Base-by-base conservation (phyloP, 2,113 vertebrate genomes). In the Gallinago undulata region DNA sequence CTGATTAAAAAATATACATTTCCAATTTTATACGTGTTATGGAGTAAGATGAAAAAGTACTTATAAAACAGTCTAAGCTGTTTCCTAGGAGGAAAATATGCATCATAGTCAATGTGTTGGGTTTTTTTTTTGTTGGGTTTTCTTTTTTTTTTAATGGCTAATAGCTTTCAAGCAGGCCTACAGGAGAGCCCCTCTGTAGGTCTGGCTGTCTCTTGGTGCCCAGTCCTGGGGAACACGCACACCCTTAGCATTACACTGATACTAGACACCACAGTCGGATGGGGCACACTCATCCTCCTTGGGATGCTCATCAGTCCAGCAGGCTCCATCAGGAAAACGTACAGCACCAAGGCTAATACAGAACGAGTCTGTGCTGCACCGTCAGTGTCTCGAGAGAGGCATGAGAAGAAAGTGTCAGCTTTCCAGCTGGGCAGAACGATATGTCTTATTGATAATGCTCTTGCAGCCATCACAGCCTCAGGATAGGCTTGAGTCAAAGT, bases 191-290 rank as follows among this genome's bases (percentile, higher is more conserved):
- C 57, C 7, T 19, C 10, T 6, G 33, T 19, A 39, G 17, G 57
- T 66, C 25, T 48, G 48, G 28, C 72, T n/a, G 33, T 15, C 25
- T 35, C 7, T 33, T 39, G 19, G 13, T 35, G 63, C 11, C 21
- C 23, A 33, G 37, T 3, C 33, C 27, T 21, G 18, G 45, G 23
- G 13, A 57, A 10, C 23, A 39, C 3, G 0, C 16, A 1, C 2
- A 1, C 14, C 3, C 6, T 31, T 5, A 12, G 19, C 15, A 7
- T 23, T 31, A 37, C 43, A 7, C 7, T 7, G 51, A 31, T 0
- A 3, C 8, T 5, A 7, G 6, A 19, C 62, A 31, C 21, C 0
- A 2, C 35, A 7, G 8, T 19, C 1, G 1, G 39, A 31, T 0
- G 1, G 13, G 78, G 41, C 28, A 63, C 3, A 1, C 11, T 7